phyloP scores from a whole-genome alignment of 2,888 invertebrate species.

The Agrotis exclamationis region DNA sequence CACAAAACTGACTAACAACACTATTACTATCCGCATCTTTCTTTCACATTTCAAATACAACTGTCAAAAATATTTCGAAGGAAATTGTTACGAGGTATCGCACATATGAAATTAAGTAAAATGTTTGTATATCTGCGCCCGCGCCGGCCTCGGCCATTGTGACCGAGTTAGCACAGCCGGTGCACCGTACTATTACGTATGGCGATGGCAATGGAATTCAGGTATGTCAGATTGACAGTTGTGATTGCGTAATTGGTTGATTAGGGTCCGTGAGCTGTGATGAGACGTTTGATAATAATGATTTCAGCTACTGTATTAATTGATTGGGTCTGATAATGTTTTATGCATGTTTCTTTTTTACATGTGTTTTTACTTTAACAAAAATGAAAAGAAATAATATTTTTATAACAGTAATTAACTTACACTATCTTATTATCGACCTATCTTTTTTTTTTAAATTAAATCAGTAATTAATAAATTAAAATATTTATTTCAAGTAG shows the following conservation, averaged over 20 bases:
- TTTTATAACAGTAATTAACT: too few species aligned
- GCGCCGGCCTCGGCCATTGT: constrained; percentile 75
- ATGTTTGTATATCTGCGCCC: constrained; percentile 64
- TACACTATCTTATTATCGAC: too few species aligned
- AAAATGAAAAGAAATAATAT: too few species aligned
- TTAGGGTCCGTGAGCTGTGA: neutral
- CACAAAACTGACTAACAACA: constrained; percentile 65
- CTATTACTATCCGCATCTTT: constrained; percentile 48
- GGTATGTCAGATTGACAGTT: constrained; percentile 38
- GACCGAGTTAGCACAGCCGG: constrained; percentile 76
- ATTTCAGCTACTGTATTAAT: neutral
- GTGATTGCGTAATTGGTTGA: constrained; percentile 39
- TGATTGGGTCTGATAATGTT: too few species aligned
- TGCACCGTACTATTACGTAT: constrained; percentile 67
- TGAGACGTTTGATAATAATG: neutral
- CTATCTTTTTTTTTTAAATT: too few species aligned
- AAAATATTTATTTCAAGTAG: too few species aligned
- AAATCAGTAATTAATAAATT: too few species aligned
- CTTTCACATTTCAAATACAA: constrained; percentile 19
- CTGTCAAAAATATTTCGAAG: constrained; percentile 27
- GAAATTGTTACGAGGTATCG: constrained; percentile 41
- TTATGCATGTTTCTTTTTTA: too few species aligned
- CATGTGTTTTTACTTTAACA: too few species aligned
- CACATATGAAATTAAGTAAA: constrained; percentile 57
- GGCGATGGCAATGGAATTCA: constrained; percentile 51